phyloP scores from a whole-genome alignment of 2,888 invertebrate genomes.

The Conchocele bisecta region DNA sequence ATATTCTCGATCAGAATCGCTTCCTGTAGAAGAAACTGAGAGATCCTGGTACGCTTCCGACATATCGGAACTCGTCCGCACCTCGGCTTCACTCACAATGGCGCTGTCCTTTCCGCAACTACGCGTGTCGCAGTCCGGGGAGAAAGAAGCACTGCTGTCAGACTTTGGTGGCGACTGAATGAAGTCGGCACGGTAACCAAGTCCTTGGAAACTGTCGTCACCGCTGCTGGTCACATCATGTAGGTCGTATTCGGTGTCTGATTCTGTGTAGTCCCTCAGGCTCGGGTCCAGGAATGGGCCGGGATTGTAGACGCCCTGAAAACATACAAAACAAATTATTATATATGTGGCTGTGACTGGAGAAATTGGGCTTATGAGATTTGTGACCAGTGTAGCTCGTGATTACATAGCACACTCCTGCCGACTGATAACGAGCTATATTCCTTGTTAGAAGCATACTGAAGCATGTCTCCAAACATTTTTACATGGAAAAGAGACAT shows the following conservation, averaged over 20 bases:
- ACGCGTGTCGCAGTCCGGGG: slow-evolving; percentile 62
- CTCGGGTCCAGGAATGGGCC: slow-evolving; percentile 39
- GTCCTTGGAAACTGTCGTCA: slow-evolving; percentile 61
- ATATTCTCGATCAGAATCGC: slow-evolving; percentile 66
- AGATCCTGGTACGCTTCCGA: slow-evolving; percentile 57
- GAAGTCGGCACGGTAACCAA: slow-evolving; percentile 54
- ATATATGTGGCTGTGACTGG: too few relatives aligned
- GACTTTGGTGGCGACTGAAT: slow-evolving; percentile 59
- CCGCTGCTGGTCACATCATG: slow-evolving; percentile 55
- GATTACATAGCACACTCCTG: too few relatives aligned
- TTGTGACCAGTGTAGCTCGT: too few relatives aligned
- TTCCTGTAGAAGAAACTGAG: slow-evolving; percentile 59
- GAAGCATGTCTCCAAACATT: too few relatives aligned
- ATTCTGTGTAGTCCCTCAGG: slow-evolving; percentile 45
- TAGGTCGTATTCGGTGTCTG: slow-evolving; percentile 46
- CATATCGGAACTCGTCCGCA: slow-evolving; percentile 71
- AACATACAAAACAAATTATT: slow-evolving; percentile 22
- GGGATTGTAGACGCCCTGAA: slow-evolving; percentile 58
- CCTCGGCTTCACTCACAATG: slow-evolving; percentile 74
- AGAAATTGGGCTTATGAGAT: too few relatives aligned
- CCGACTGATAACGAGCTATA: too few relatives aligned
- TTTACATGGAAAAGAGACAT: too few relatives aligned
- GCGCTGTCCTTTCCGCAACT: slow-evolving; percentile 77
- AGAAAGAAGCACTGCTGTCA: slow-evolving; percentile 53
- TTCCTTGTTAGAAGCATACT: too few relatives aligned